Base-by-base conservation (phyloP, 2,888 invertebrate species). In the Pomacea canaliculata region DNA sequence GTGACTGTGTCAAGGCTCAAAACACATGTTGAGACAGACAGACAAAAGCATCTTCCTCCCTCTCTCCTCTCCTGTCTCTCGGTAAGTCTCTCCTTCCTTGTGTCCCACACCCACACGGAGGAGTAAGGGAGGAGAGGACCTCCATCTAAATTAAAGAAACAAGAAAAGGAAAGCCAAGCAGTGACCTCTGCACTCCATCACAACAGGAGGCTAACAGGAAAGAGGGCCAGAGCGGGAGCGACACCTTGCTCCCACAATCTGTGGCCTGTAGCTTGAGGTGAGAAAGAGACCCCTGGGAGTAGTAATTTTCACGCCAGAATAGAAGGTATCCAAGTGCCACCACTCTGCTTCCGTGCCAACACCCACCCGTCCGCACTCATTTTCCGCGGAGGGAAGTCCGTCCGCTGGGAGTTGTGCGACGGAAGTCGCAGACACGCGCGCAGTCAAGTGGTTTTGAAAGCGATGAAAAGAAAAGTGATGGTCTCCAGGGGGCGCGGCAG, bases 271-370 rank as follows among this genome's bases (percentile, higher is more conserved):
- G 46, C 18, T 23, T n/a, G 60, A 73, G 60, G 73, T 69, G 73
- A 16, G 69, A 73, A 73, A 59, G 48, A 60, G 62, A 60, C 73
- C 69, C 73, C 18, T 2, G 73, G 67, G 73, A 73, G 59, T 3
- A 19, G 73, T 48, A 23, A 69, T 73, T 60, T 73, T 73, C 73
- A 69, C 73, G 62, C 67, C 59, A 59, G 18, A 48, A 9, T 37
- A 66, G 60, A 73, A 59, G 16, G 66, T 56, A 27, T 48, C 66
- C 51, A 65, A 63, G 65, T 46, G 49, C 71, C 71, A 56, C 27
- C 9, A n/a, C 23, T 56, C 51, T 16, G 16, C 51, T 56, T 56
- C 51, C 51, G 65, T 63, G 49, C n/a, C 68, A 19, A 27, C 71
- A 23, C 23, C 71, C 71, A 27, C 9, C 71, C 62, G 62, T 59